Evolutionary conservation across 2,797 vertebrate species (phyloP).

Genomic region (Schizopygopsis pylzovi): DNA sequence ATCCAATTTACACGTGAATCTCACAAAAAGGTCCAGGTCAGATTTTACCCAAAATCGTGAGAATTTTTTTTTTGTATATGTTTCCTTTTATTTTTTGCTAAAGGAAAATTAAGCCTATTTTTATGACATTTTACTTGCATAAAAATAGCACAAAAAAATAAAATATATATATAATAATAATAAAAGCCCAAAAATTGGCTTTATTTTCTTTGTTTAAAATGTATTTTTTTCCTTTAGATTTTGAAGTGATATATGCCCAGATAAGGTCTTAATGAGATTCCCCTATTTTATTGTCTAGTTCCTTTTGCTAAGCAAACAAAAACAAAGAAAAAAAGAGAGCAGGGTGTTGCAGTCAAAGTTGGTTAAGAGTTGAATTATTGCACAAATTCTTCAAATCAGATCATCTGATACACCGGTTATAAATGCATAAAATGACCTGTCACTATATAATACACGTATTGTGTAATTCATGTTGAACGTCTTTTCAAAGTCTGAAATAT

Average conservation of each 20-base stretch:
- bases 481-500: background rate
- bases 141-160: too few species aligned
- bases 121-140: background rate
- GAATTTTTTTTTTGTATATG: background rate
- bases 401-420: background rate
- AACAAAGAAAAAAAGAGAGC: background rate
- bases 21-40: background rate
- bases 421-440: background rate
- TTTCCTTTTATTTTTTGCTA: background rate
- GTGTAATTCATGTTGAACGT: background rate
- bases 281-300: background rate
- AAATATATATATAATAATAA: too few species aligned
- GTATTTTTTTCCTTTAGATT: background rate
- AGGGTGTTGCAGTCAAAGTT: conserved; percentile 8
- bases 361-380: conserved; percentile 24
- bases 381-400: conserved; percentile 25
- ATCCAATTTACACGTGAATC: too few species aligned
- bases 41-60: background rate
- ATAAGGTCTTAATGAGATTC: background rate
- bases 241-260: background rate
- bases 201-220: too few species aligned
- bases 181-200: too few species aligned
- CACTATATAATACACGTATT: background rate
- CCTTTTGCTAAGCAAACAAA: conserved; percentile 1
- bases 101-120: background rate